These are phyloP conservation scores for Physocephala rufipes DNA, from an alignment of 2,888 invertebrate species.

Conservation along the genomic window DNA sequence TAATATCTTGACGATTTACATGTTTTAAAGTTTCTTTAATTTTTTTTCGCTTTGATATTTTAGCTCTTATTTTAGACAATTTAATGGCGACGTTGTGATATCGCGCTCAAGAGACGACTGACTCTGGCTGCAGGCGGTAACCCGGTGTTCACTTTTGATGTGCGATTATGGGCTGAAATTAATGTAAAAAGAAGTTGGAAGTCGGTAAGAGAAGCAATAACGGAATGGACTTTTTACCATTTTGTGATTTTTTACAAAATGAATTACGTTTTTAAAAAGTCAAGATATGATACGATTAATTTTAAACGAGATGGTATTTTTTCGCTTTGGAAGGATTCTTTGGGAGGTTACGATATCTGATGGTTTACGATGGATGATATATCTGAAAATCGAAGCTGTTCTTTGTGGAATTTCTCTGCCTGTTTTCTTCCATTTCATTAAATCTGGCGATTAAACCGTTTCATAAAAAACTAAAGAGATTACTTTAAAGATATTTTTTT, in stretches of 20 bases:
- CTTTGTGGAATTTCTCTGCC: too few relatives aligned
- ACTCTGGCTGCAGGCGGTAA: not conserved
- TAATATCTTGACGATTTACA: constrained; percentile 63
- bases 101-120: not conserved
- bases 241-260: not conserved
- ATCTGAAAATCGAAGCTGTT: too few relatives aligned
- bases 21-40: constrained; percentile 48
- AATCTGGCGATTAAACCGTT: too few relatives aligned
- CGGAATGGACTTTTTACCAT: not conserved
- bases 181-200: constrained; percentile 41
- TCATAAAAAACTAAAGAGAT: too few relatives aligned
- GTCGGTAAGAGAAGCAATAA: constrained; percentile 13
- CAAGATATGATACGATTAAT: too few relatives aligned
- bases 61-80: not conserved
- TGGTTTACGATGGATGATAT: too few relatives aligned
- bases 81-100: not conserved
- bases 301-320: too few relatives aligned
- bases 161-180: constrained; percentile 39
- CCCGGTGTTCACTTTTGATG: constrained; percentile 46
- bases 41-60: not conserved
- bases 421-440: too few relatives aligned
- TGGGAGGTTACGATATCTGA: too few relatives aligned
- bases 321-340: too few relatives aligned
- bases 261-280: too few relatives aligned
- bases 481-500: too few relatives aligned